Base-by-base conservation (phyloP, 2,888 invertebrate species). In the Lithosia quadra region DNA sequence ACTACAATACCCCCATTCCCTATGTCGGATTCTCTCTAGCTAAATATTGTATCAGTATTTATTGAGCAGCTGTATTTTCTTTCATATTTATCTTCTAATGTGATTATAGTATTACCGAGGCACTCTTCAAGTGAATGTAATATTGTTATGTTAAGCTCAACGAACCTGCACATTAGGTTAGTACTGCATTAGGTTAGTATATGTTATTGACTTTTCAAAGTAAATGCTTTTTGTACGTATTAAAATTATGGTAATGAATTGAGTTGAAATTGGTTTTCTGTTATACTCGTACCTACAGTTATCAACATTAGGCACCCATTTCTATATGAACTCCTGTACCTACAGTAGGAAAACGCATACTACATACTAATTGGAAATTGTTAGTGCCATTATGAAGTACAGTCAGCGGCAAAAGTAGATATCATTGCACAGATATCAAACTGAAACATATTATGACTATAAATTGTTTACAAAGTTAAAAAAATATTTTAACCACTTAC, bases 101-200 rank as follows among this genome's bases (percentile, higher is more conserved):
- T 49, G 49, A 49, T 49, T n/a, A 49, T 49, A 49, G 11, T 57
- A 10, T 28, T 11, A 65, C 33, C 24, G 8, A 58, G 58, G 28
- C 13, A 18, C 34, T 53, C 53, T 58, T 53, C 18, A 33, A 65
- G 34, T 24, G 53, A 15, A 9, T 53, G 34, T 65, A 60, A 65
- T 65, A n/a, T n/a, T n/a, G n/a, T 60, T 53, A 49, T n/a, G 21
- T 65, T 65, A 22, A 59, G 49, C 22, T 65, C 53, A 15, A 10
- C 34, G 34, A 13, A 13, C 13, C 34, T 8, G 33, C 8, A 33
- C 33, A 5, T 8, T 9, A 9, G 10, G 34, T 34, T 18, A 18
- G 18, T 18, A 18, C 7, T 43, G 5, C 18, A 5, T 43, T 18
- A 39, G n/a, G n/a, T n/a, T 15, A 2, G 13, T 13, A 18, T 43